Base-by-base conservation (phyloP, 2,113 vertebrate genomes). In the Pogonocichla stellata region DNA sequence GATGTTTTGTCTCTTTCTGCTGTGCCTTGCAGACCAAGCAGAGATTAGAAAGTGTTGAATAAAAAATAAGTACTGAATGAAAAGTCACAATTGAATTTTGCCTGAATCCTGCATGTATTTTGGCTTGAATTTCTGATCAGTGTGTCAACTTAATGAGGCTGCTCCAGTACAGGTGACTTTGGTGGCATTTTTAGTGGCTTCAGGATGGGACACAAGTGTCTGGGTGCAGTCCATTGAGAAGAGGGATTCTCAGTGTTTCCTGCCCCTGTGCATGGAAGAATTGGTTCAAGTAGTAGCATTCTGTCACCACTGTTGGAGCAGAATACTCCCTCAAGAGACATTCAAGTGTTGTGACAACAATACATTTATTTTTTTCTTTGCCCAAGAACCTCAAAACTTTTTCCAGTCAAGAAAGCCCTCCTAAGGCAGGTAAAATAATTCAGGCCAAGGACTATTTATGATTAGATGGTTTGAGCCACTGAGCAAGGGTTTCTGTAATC, bases 41-140 rank as follows among this genome's bases (percentile, higher is more conserved):
- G 70, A 82, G 84, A 91, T 89, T 31, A 84, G 66, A 69, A 90
- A 88, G n/a, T 58, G 80, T 67, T 95, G 86, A 86, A 43, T 48
- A 79, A 82, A 83, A 92, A 89, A 9, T 7, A 73, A 57, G 6
- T 43, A 71, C 80, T 50, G 31, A 80, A 86, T 61, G 65, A 81
- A 66, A 51, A 91, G 42, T 61, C 23, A 6, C 48, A 71, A 34
- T 73, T 60, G 25, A 72, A 56, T 93, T 93, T 92, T 88, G 18
- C 72, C 54, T 50, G 72, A 48, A 61, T 72, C 50, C 42, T 78
- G 22, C 23, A 1, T 83, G 57, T 25, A 11, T 74, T 88, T 80
- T 80, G 38, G 45, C 38, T 67, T 74, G 61, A 64, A 20, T 92
- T 90, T 87, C 86, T 60, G 82, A 79, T 88, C 53, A 54, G 88